These are phyloP conservation scores for Saccopteryx leptura DNA, from an alignment of 2,113 vertebrate genomes.

Conservation along the genomic window DNA sequence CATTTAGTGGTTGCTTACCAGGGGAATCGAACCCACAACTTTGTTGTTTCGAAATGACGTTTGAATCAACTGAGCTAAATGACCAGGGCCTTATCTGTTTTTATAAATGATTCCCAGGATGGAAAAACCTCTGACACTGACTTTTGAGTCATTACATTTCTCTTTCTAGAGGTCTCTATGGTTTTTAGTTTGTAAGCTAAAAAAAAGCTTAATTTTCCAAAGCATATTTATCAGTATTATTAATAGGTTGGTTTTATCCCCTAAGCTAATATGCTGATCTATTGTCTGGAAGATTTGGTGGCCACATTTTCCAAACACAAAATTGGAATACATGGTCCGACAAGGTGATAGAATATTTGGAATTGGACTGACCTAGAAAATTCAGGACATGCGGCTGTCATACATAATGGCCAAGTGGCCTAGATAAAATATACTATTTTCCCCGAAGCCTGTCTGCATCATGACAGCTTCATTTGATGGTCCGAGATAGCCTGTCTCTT, in stretches of 20 bases:
- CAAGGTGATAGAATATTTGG: constrained; percentile 73
- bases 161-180: not conserved
- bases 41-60: no score
- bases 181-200: not conserved
- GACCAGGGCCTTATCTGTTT: not conserved
- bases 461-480: constrained; percentile 71
- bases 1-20: no score
- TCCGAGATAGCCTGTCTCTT: constrained; percentile 62
- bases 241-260: not conserved
- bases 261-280: not conserved
- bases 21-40: no score
- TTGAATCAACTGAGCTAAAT: no score
- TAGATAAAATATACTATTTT: constrained; percentile 58
- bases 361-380: constrained; percentile 78
- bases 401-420: constrained; percentile 67
- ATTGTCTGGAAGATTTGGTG: constrained; percentile 61
- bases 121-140: not conserved
- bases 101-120: not conserved
- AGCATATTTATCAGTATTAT: not conserved
- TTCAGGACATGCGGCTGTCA: constrained; percentile 59
- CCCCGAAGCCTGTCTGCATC: constrained; percentile 49
- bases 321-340: constrained; percentile 52
- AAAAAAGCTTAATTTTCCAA: not conserved
- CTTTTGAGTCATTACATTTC: not conserved
- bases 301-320: constrained; percentile 35